These are phyloP conservation scores for Coturnix japonica DNA, from an alignment of 2,113 vertebrate species.

Conservation along the genomic window DNA sequence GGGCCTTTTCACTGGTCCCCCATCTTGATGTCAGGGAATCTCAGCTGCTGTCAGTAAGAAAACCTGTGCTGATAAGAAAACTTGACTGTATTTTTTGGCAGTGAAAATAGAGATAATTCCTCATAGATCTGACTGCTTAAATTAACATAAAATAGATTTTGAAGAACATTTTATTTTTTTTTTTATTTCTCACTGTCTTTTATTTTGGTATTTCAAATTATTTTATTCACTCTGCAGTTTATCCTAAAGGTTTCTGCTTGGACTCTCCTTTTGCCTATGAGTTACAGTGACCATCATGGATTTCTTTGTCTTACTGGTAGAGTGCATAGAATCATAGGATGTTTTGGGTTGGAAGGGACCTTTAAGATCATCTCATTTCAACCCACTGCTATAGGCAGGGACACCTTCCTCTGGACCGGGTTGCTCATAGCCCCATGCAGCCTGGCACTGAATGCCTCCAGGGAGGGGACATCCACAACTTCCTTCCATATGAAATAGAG, in stretches of 20 bases:
- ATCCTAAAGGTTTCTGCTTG: not conserved
- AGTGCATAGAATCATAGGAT: not conserved
- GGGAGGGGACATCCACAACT: too few species aligned
- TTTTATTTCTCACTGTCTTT: not conserved
- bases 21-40: not conserved
- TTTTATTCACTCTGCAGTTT: not conserved
- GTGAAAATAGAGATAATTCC: not conserved
- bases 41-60: not conserved
- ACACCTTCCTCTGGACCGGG: too few species aligned
- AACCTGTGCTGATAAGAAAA: conserved; percentile 22
- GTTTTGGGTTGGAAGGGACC: too few species aligned
- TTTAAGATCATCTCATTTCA: too few species aligned
- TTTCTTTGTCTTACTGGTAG: not conserved
- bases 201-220: not conserved
- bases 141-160: not conserved
- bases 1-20: not conserved
- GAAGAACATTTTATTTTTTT: not conserved
- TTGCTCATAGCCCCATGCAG: too few species aligned
- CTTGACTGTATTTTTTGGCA: not conserved
- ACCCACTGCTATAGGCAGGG: too few species aligned
- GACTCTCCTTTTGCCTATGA: not conserved
- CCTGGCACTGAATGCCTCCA: too few species aligned
- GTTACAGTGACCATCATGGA: not conserved
- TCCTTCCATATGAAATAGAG: not conserved
- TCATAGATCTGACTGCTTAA: not conserved